Conservation (phyloP, 2,888 invertebrate species). For the Empis stercorea region DNA sequence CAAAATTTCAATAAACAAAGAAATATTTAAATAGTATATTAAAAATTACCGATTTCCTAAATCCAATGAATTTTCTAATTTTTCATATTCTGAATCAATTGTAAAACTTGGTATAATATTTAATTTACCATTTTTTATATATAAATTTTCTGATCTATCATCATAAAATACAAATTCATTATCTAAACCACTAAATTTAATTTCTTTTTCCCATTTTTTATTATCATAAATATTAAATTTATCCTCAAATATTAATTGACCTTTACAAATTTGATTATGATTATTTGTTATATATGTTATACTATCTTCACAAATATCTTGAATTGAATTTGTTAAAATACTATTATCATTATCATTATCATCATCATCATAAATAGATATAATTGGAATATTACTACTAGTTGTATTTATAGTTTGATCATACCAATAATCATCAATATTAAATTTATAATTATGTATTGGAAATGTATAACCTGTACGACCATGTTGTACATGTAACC, state of each 20-base stretch:
- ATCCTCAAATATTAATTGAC: conserved; percentile 47
- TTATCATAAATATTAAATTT: conserved; percentile 40
- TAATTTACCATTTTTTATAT: conserved; percentile 21
- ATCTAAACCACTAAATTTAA: conserved; percentile 37
- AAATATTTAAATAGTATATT: too few relatives aligned
- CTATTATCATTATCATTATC: neutral
- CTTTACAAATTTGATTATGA: conserved; percentile 32
- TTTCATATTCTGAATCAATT: conserved; percentile 12
- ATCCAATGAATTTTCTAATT: conserved; percentile 20
- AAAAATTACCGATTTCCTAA: conserved; percentile 24
- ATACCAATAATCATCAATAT: neutral
- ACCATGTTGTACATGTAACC: conserved; percentile 45
- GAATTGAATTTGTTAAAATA: conserved; percentile 6
- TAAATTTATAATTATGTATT: conserved; percentile 1
- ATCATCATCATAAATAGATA: neutral
- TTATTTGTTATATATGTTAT: neutral
- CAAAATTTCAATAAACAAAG: too few relatives aligned
- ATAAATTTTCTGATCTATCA: conserved; percentile 24
- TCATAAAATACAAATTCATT: conserved; percentile 37
- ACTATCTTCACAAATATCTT: neutral
- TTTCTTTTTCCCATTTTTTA: conserved; percentile 44
- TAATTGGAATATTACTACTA: neutral
- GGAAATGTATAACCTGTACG: conserved; percentile 34
- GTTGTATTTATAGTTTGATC: neutral
- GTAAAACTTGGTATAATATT: conserved; percentile 26